Base-by-base conservation (phyloP, 1,140 invertebrate genomes). In the Leptinotarsa undecemlineata region DNA sequence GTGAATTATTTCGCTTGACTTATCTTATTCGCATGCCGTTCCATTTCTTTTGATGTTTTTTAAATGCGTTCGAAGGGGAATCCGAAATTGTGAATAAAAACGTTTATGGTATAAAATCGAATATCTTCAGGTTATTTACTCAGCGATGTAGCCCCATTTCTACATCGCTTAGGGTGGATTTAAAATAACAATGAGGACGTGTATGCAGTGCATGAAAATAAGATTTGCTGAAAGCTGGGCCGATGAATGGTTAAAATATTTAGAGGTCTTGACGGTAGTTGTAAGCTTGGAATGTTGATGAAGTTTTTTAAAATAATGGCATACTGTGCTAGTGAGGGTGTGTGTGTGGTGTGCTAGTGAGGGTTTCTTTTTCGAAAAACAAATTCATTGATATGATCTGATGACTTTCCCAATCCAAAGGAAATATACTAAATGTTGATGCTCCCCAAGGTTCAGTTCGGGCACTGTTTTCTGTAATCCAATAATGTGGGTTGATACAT, bases 121-220 rank as follows among this genome's bases (percentile, higher is more conserved):
- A 81, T 81, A 78, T 79, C 78, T 79, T 81, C 78, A 73, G 78
- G 78, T 76, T 79, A 78, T 81, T 81, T 79, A 79, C 80, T 70
- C 77, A 72, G 71, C 74, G 75, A 76, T 81, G 74, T 76, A 63
- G 26, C 47, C 61, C 26, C 61, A 42, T 67, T 73, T 62, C 68
- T 42, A 57, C 64, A 60, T 71, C 68, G 73, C 69, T 74, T 71
- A 70, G 76, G 77, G 78, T 74, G 78, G 77, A 80, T 80, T 78
- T 78, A 80, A 80, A 79, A 76, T 78, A 78, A 78, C 77, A 78
- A 73, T 74, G 69, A 57, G 51, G 15, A 57, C 51, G n/a, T 57
- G 51, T 57, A 57, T 57, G 0, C 17, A 57, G 51, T 15, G n/a
- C n/a, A 57, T 57, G 13, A 57, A 57, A 57, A 57, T 57, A 57